These are phyloP conservation scores for Halcyon leucocephala DNA, from an alignment of 2,797 vertebrate species.

Conservation along the genomic window DNA sequence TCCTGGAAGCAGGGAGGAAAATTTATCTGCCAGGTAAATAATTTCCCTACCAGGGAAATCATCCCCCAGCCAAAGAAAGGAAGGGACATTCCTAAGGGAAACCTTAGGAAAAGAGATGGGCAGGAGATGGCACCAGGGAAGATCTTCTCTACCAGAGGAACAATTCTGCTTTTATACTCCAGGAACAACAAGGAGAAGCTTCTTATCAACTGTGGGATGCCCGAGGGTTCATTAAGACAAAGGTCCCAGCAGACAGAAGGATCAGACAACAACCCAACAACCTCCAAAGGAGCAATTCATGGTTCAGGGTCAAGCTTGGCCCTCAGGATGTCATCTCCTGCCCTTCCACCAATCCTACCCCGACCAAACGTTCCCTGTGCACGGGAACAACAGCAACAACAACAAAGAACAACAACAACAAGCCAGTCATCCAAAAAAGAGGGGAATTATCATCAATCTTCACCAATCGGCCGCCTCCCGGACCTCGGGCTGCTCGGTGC, in stretches of 20 bases:
- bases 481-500: neutral
- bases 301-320: neutral
- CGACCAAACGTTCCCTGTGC: neutral
- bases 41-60: too few species aligned
- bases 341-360: neutral
- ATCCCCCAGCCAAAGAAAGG: too few species aligned
- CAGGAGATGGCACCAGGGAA: neutral
- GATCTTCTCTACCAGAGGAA: neutral
- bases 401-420: neutral
- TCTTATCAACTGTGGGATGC: neutral
- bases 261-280: neutral
- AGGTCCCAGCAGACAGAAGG: neutral
- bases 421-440: neutral
- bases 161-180: neutral
- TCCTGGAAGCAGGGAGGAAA: too few species aligned
- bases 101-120: neutral
- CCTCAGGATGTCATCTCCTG: neutral
- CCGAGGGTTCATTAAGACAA: neutral
- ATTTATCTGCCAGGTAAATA: too few species aligned
- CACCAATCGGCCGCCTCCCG: neutral
- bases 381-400: neutral
- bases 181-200: slow-evolving; percentile 12
- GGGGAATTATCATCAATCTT: neutral
- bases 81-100: neutral
- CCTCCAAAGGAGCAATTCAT: rapidly evolving